These are phyloP conservation scores for Nautilus pompilius DNA, from an alignment of 1,140 invertebrate genomes.

Conservation along the genomic window DNA sequence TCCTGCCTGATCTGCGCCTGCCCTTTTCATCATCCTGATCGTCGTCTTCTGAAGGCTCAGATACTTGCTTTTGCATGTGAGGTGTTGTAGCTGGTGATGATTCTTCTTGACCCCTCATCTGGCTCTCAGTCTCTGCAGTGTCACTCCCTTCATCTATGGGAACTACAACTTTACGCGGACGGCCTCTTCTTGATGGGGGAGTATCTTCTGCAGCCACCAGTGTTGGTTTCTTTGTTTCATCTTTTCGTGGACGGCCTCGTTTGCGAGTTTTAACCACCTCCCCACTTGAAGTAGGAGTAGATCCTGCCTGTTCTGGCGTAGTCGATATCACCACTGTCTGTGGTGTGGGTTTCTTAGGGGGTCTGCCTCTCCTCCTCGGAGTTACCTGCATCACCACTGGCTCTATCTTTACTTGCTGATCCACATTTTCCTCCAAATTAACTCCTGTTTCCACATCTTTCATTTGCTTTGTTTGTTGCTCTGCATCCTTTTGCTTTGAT, in stretches of 20 bases:
- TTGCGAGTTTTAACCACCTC: neutral
- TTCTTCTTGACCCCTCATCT: neutral
- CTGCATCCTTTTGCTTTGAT: neutral
- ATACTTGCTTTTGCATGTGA: too few species aligned
- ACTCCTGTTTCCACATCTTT: neutral
- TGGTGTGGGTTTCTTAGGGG: neutral
- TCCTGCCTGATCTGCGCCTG: neutral
- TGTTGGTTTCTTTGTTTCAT: neutral
- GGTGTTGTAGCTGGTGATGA: too few species aligned
- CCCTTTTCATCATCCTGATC: neutral
- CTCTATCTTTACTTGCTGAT: neutral
- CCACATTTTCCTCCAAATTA: neutral
- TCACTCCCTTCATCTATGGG: neutral
- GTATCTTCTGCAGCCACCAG: neutral
- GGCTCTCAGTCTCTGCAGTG: neutral
- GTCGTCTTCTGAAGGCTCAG: neutral
- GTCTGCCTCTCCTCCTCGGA: conserved; percentile 11
- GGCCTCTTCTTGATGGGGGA: neutral
- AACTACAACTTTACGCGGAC: neutral
- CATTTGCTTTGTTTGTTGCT: neutral
- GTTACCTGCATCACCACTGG: neutral
- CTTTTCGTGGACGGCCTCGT: neutral
- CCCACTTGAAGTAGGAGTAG: neutral
- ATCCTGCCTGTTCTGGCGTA: neutral
- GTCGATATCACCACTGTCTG: neutral